Evolutionary conservation across 2,797 vertebrate genomes (phyloP).

Genomic region (Pteropus rufus): DNA sequence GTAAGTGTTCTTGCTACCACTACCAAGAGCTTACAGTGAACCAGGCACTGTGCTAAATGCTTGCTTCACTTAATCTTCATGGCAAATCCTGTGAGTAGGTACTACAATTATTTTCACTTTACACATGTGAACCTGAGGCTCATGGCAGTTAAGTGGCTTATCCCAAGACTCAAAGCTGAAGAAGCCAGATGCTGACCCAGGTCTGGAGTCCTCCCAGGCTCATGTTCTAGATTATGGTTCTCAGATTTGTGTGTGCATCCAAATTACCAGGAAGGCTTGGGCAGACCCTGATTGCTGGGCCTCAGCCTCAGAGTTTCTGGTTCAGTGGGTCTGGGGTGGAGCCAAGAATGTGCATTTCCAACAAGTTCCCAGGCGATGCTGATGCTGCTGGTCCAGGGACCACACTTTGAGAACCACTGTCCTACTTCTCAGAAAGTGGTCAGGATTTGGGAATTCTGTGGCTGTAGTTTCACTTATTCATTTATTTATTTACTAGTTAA

Average conservation of each 20-base stretch:
- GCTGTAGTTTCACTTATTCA: background rate
- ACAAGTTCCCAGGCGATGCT: background rate
- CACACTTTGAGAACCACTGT: background rate
- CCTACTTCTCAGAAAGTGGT: background rate
- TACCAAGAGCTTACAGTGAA: background rate
- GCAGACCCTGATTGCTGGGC: background rate
- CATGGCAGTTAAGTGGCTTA: background rate
- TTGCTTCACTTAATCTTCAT: background rate
- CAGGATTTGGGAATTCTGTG: background rate
- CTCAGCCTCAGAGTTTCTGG: background rate
- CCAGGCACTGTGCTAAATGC: background rate
- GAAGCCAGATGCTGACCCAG: background rate
- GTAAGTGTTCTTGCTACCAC: background rate
- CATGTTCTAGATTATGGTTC: background rate
- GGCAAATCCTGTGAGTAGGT: background rate
- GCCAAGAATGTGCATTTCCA: background rate
- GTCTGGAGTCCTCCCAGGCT: background rate
- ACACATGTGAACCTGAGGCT: background rate
- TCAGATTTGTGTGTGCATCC: background rate
- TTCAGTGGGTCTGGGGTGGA: background rate
- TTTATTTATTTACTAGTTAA: background rate
- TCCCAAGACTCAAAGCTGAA: background rate
- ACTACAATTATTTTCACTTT: background rate
- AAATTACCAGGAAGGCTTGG: background rate
- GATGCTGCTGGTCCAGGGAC: background rate